Evolutionary conservation across 2,113 vertebrate genomes (phyloP), one percentile per base, ranked within the genome.

Genomic region (Vanacampus margaritifer): DNA sequence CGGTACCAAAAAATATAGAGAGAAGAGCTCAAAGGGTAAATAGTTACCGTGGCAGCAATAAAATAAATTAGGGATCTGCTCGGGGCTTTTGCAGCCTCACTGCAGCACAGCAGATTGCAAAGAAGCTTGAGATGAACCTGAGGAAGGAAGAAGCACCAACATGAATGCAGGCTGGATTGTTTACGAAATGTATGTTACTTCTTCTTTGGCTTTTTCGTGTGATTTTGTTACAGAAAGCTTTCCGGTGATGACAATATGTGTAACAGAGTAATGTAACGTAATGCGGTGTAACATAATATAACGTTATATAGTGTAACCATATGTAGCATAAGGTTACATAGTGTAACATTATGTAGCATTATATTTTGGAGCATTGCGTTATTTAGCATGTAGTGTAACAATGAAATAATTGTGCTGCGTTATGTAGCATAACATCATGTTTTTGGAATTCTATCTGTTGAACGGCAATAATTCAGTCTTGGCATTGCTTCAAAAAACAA

Each of bases 11-110:
- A 57, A 70, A 64, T 56, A 37, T 48, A 57, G 2, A 61, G 48
- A 41, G 56, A 62, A 66, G 57, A 72, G 78, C 65, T 72, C 36
- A 69, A 39, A 71, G 64, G 50, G 78, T 69, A 71, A 71, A 75
- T 51, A 78, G 80, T 71, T 50, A 73, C 69, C 37, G 66, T 77
- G 71, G 69, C 68, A 67, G 72, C 69, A 71, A 63, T 70, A 74
- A 72, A 58, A 68, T 59, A 77, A 63, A 71, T 66, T 28, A 68
- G 50, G 6, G 56, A 69, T 77, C 43, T 74, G 71, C 79, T 67
- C 36, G 11, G 50, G 73, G 75, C 66, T 74, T 62, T 62, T 62
- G 75, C 58, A 58, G 66, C n/a, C 68, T 32, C 65, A 56, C 61
- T 64, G 73, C 62, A 5, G 26, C 46, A 48, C 24, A 4, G 37